These are phyloP conservation scores for Seira musarum DNA, from an alignment of 2,888 invertebrate species.

Conservation along the genomic window DNA sequence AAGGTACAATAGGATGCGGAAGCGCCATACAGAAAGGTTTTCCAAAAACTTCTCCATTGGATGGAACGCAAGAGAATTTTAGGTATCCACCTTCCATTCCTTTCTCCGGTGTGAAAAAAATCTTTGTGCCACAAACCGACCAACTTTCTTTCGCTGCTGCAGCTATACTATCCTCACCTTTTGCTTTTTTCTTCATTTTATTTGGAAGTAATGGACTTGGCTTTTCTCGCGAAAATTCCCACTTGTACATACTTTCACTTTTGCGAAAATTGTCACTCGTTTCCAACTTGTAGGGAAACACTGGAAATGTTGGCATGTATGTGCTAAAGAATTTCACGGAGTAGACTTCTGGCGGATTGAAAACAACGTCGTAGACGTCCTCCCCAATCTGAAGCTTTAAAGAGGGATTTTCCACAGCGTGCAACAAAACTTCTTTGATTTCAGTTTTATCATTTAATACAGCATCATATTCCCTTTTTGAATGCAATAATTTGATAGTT, in stretches of 20 bases:
- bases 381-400: constrained; percentile 59
- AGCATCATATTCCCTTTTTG: neutral
- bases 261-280: constrained; percentile 60
- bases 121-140: constrained; percentile 22
- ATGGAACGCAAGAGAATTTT: constrained; percentile 61
- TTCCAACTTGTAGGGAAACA: constrained; percentile 65
- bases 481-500: constrained; percentile 38
- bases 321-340: constrained; percentile 58
- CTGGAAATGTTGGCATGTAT: constrained; percentile 58
- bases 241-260: constrained; percentile 55
- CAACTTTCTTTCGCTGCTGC: neutral
- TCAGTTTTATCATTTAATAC: neutral
- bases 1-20: constrained; percentile 28
- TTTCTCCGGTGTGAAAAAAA: constrained; percentile 51
- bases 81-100: constrained; percentile 49
- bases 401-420: neutral
- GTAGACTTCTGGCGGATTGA: constrained; percentile 68
- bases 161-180: constrained; percentile 5
- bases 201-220: constrained; percentile 10
- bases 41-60: constrained; percentile 62
- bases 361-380: constrained; percentile 48
- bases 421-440: constrained; percentile 14
- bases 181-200: constrained; percentile 33
- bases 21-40: constrained; percentile 52
- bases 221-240: constrained; percentile 61